A percentile compares a stretch with the other conserved stretches of the same genome.
phyloP scores from a whole-genome alignment of 2,797 vertebrate genomes.

The Lepilemur septentrionalis region DNA sequence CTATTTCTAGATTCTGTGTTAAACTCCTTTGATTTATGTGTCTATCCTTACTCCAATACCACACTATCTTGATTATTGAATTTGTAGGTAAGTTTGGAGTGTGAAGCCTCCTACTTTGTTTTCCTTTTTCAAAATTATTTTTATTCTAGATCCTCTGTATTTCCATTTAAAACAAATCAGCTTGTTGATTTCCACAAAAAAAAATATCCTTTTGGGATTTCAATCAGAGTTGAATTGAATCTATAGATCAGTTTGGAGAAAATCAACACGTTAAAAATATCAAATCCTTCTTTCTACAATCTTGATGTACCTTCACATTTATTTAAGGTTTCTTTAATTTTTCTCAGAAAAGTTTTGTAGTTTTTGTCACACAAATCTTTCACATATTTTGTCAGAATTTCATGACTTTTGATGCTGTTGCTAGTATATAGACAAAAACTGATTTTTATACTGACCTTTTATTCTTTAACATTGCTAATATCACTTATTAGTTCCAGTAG shows the following conservation, averaged over 20 bases:
- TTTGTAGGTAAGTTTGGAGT: too few relatives aligned
- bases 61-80: neutral
- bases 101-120: too few relatives aligned
- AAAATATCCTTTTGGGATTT: neutral
- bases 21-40: neutral
- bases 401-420: too few relatives aligned
- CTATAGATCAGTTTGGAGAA: neutral
- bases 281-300: neutral
- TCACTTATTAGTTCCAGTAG: neutral
- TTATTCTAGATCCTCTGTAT: too few relatives aligned
- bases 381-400: neutral
- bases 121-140: too few relatives aligned
- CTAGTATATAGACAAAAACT: too few relatives aligned
- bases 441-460: neutral
- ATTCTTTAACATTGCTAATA: neutral
- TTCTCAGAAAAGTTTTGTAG: neutral
- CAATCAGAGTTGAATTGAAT: neutral
- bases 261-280: neutral
- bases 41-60: neutral
- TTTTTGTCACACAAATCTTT: neutral
- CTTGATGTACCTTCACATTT: neutral
- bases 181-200: neutral
- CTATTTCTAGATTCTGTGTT: too few relatives aligned
- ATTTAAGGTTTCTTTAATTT: neutral
- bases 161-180: neutral